Evolutionary conservation across 2,888 invertebrate species (phyloP), one percentile per base, ranked within the genome.

Genomic region (Lepidonotus clava): DNA sequence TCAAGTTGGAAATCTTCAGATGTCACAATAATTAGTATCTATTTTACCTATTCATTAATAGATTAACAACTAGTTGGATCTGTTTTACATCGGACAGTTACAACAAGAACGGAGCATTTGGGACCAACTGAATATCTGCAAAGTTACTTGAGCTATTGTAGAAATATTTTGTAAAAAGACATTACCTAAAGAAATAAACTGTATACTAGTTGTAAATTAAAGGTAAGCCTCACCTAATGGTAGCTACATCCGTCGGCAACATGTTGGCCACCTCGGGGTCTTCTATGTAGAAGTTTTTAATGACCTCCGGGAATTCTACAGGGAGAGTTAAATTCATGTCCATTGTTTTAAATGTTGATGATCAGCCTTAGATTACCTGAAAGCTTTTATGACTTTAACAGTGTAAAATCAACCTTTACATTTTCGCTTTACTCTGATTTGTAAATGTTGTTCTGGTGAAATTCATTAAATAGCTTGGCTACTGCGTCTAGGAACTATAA

Each of bases 271-370:
- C 96, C 76, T 95, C 95, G 0, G 96, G 96, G 91, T 96, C 96
- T 95, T 98, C 98, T 84, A 95, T 94, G 91, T 98, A 98, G 92
- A 98, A 98, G 89, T 97, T 94, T 94, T 98, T 98, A 0, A 95
- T 94, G 24, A 98, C 95, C 0, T 95, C 95, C 0, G 97, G 96
- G 34, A 96, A 95, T 88, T 95, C 93, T 92, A 89, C 14, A 28
- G 36, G 4, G 24, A 66, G 6, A n/a, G 32, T 24, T 8, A 66
- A 24, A 28, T 8, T 51, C 14, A 66, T 24, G 32, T 8, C 6
- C 6, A 11, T 66, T 24, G 66, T 6, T 21, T 66, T 6, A 24
- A 24, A 66, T 24, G 6, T 24, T 66, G n/a, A 24, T 11, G 32
- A 66, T 14, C 6, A 14, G n/a, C 6, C 24, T 66, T 21, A 66